Percentiles rank a stretch among this genome's conserved stretches.
phyloP scores from a whole-genome alignment of 2,113 vertebrate species.

The Orycteropus afer region DNA sequence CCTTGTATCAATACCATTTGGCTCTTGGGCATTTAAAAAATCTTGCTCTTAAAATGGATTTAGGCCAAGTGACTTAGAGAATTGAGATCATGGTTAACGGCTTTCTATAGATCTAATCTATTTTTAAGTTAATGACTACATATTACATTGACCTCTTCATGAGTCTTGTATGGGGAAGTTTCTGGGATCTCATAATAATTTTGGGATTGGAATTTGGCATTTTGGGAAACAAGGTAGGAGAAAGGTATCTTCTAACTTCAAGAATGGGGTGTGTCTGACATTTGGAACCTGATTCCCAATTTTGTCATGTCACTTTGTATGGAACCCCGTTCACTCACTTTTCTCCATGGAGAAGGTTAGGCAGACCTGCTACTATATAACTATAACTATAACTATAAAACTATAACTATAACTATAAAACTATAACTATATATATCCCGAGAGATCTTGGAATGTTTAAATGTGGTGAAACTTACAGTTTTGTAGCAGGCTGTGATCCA shows the following conservation, averaged over 20 bases:
- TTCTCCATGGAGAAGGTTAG: background rate
- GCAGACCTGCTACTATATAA: background rate
- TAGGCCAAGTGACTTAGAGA: background rate
- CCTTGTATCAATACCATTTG: background rate
- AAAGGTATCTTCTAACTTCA: background rate
- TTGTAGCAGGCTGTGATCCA: background rate
- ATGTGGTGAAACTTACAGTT: background rate
- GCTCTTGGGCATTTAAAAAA: conserved; percentile 6
- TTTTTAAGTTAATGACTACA: conserved; percentile 11
- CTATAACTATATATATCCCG: too few relatives aligned
- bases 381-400: too few relatives aligned
- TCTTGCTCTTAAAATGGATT: conserved; percentile 13
- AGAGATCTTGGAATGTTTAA: background rate
- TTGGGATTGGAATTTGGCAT: background rate
- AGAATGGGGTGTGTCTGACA: background rate
- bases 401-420: too few relatives aligned
- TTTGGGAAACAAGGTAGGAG: conserved; percentile 28
- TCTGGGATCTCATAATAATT: conserved; percentile 28
- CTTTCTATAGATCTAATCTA: background rate
- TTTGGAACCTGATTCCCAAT: background rate
- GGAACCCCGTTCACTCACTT: background rate
- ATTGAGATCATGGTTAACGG: conserved; percentile 15
- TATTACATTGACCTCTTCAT: conserved; percentile 3
- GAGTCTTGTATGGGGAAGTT: conserved; percentile 11
- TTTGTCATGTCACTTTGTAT: background rate